Percentiles rank a stretch among this genome's conserved stretches.
These are phyloP conservation scores for Terrapene triunguis DNA, from an alignment of 2,113 vertebrate species.

Conservation along the genomic window DNA sequence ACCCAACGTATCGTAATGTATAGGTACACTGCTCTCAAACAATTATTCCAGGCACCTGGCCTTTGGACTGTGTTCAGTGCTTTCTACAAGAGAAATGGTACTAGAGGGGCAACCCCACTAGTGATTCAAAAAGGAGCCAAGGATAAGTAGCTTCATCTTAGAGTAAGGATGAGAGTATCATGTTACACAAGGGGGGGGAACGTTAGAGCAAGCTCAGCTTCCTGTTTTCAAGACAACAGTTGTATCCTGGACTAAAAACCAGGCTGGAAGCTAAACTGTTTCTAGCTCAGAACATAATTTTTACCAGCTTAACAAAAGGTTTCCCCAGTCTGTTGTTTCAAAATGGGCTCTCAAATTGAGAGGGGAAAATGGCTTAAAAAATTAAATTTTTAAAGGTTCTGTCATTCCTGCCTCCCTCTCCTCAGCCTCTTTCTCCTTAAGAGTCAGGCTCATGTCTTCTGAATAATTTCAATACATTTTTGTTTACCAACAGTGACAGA, in stretches of 20 bases:
- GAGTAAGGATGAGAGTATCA: not conserved
- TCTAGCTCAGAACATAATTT: not conserved
- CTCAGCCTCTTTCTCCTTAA: not conserved
- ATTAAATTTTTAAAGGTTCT: not conserved
- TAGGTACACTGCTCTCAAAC: not conserved
- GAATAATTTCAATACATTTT: not conserved
- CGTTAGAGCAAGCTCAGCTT: not conserved
- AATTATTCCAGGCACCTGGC: not conserved
- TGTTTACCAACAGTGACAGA: not conserved
- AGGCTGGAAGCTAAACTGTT: not conserved
- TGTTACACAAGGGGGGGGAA: not conserved
- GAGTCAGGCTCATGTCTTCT: not conserved
- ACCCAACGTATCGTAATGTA: not conserved
- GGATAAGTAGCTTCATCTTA: not conserved
- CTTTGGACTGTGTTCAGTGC: not conserved
- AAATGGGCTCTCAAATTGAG: not conserved
- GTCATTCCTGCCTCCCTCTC: not conserved
- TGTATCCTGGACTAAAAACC: not conserved
- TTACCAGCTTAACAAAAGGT: not conserved
- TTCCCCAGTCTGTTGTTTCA: not conserved
- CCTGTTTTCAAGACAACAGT: not conserved
- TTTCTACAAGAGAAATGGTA: not conserved
- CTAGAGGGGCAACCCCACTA: not conserved
- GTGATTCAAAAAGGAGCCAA: not conserved
- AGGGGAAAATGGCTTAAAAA: not conserved